Percentiles rank a stretch among this genome's conserved stretches.
Conservation (phyloP, 64 coral and sea anemone species). For the Catalaphyllia jardinei region DNA sequence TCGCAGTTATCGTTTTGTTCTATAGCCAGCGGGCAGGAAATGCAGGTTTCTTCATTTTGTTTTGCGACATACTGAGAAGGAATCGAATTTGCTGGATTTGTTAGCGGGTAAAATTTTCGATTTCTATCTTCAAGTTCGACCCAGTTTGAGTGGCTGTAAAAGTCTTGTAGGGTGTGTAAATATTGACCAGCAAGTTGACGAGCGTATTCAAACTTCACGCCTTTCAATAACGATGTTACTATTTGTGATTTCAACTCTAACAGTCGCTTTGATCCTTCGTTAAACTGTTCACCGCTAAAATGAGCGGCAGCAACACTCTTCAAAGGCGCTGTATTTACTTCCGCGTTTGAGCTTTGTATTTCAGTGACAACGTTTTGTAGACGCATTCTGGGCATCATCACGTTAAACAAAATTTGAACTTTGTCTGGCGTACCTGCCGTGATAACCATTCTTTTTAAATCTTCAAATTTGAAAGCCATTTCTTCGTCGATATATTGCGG, state of each 20-base stretch:
- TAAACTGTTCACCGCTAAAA: slow-evolving; percentile 71
- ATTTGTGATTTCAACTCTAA: slow-evolving; percentile 45
- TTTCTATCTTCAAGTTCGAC: slow-evolving; percentile 51
- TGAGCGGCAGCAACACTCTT: slow-evolving; percentile 50
- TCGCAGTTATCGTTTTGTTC: slow-evolving; percentile 35
- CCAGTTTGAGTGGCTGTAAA: slow-evolving; percentile 85
- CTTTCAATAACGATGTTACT: slow-evolving; percentile 42
- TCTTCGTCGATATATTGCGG: slow-evolving; percentile 24
- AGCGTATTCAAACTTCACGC: slow-evolving; percentile 49
- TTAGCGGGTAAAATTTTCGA: background rate
- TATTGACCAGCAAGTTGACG: slow-evolving; percentile 54
- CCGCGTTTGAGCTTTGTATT: slow-evolving; percentile 56
- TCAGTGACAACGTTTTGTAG: slow-evolving; percentile 48
- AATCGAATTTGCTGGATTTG: background rate
- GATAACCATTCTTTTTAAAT: background rate
- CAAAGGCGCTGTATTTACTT: slow-evolving; percentile 36
- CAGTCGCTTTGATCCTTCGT: slow-evolving; percentile 34
- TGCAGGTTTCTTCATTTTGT: slow-evolving; percentile 55
- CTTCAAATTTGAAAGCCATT: background rate
- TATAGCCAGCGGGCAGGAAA: background rate
- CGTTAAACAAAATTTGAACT: background rate
- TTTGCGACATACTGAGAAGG: background rate
- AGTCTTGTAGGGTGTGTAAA: slow-evolving; percentile 83
- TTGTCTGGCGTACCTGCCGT: background rate
- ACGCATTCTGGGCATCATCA: slow-evolving; percentile 6